A percentile compares a stretch with the other conserved stretches of the same genome.
These are phyloP conservation scores for Exocentrus adspersus DNA, from an alignment of 2,888 invertebrate species.

Conservation along the genomic window DNA sequence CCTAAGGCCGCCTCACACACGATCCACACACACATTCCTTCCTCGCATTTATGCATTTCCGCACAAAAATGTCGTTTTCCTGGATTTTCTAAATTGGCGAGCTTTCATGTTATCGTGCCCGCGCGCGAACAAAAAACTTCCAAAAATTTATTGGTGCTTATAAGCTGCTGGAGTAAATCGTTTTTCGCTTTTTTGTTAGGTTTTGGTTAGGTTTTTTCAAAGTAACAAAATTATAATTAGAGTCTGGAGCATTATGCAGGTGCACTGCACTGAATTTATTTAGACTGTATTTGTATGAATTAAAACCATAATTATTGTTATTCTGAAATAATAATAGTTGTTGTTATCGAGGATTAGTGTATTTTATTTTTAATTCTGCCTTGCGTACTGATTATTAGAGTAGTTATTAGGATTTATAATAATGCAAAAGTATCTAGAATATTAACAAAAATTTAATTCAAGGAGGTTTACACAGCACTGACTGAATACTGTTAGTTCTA, in stretches of 20 bases:
- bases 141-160: conserved; percentile 28
- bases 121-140: neutral
- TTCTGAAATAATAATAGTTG: too few relatives aligned
- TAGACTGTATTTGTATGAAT: too few relatives aligned
- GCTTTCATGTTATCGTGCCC: neutral
- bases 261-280: too few relatives aligned
- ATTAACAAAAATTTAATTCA: too few relatives aligned
- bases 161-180: conserved; percentile 19
- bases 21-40: conserved; percentile 37
- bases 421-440: too few relatives aligned
- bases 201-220: conserved; percentile 23
- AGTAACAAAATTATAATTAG: conserved; percentile 13
- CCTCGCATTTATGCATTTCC: conserved; percentile 30
- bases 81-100: neutral
- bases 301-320: too few relatives aligned
- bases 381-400: too few relatives aligned
- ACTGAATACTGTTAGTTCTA: too few relatives aligned
- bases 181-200: conserved; percentile 24
- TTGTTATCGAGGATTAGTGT: too few relatives aligned
- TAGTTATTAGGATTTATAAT: too few relatives aligned
- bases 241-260: neutral
- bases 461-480: too few relatives aligned
- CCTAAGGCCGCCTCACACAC: conserved; percentile 33
- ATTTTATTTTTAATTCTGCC: too few relatives aligned
- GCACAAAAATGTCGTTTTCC: neutral